Base-by-base conservation (phyloP, 2,888 invertebrate genomes). In the Heliconius ismenius region DNA sequence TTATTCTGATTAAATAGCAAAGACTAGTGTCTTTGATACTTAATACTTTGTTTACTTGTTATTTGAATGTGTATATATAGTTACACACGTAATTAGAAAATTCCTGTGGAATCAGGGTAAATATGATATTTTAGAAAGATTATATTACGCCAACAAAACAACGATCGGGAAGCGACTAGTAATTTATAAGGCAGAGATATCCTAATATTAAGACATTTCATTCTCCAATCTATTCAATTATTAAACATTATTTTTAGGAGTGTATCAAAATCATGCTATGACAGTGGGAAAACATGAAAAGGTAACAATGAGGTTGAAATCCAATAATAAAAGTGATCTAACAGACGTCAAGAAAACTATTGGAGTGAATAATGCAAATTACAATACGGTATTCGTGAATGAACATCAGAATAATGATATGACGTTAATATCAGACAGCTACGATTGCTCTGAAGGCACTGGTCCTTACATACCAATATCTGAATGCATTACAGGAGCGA, bases 401-500 rank as follows among this genome's bases (percentile, higher is more conserved):
- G 78, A 39, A 26, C 64, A 73, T 21, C 67, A 76, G 6, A 54
- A 54, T 54, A 70, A 58, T 58, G 70, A 54, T 13, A 62, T 73
- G 36, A 64, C 73, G 10, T 26, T 68, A 3, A 83, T 86, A 1
- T 87, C 84, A 70, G 88, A 88, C n/a, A 86, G 86, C 39, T 85
- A 85, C 70, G 88, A 86, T 63, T 76, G 83, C 69, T 81, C 84
- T 3, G 86, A 90, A 24, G 82, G 83, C 39, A 89, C 97, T 15
- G 97, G 97, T 32, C 97, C 98, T 0, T 98, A 98, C 89, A 98
- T 98, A 90, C 97, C 98, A 13, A 98, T 98, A 83, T 98, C 98
- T 75, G 98, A 98, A 90, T 98, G 98, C 89, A 97, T 97, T 83
- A 98, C 98, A 54, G 98, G 98, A 73, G 95, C 95, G 72, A 95